Percentiles rank a stretch among this genome's conserved stretches.
Evolutionary conservation across 1,140 invertebrate genomes (phyloP).

Genomic region (Batillaria attramentaria): DNA sequence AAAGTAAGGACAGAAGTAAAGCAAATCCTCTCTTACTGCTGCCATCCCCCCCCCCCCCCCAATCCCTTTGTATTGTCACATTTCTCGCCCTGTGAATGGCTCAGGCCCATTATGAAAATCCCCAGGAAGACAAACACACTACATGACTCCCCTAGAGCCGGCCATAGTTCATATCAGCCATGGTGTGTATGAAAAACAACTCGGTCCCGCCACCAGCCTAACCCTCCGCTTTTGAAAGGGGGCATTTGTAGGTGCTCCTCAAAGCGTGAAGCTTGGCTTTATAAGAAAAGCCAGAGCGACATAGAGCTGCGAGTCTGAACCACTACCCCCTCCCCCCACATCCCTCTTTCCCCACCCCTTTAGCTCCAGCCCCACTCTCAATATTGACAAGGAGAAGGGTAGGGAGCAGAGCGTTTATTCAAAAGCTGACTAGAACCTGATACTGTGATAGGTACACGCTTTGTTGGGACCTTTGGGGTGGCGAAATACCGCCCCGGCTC

Average conservation of each 20-base stretch:
- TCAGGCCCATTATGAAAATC: neutral
- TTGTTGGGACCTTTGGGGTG: neutral
- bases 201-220: too few species aligned
- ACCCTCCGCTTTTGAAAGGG: neutral
- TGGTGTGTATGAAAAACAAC: slow-evolving; percentile 1
- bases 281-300: too few species aligned
- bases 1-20: too few species aligned
- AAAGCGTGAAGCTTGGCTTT: slow-evolving; percentile 7
- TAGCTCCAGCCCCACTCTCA: too few species aligned
- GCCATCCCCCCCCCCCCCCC: too few species aligned
- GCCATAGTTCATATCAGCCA: neutral
- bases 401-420: neutral
- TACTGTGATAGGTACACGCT: slow-evolving; percentile 2
- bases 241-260: slow-evolving; percentile 7
- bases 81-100: slow-evolving; percentile 16
- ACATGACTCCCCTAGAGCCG: neutral
- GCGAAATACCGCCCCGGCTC: neutral
- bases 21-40: too few species aligned
- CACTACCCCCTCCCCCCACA: too few species aligned
- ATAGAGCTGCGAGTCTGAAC: too few species aligned
- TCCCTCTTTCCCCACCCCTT: too few species aligned
- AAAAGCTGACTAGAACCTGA: neutral
- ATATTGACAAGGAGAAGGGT: neutral
- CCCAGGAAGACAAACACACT: slow-evolving; percentile 4
- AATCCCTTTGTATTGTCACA: too few species aligned